Conservation (phyloP, 2,888 invertebrate genomes). For the Strigamia transsilvanica region DNA sequence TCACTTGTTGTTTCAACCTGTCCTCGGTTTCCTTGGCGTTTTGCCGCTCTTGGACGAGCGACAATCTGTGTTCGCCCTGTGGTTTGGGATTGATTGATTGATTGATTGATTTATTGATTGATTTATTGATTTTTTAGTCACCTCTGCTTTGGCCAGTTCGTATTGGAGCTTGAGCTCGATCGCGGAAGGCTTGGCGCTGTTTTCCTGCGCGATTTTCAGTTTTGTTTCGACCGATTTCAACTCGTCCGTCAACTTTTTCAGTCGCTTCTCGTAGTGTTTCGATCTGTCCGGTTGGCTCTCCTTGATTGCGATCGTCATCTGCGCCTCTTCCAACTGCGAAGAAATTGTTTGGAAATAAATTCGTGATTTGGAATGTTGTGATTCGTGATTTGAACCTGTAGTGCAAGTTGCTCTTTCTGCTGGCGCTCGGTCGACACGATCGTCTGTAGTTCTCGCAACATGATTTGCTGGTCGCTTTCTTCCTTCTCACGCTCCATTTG, state of each 20-base stretch:
- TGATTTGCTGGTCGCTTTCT: constrained; percentile 77
- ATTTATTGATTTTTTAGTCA: too few relatives aligned
- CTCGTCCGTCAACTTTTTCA: constrained; percentile 70
- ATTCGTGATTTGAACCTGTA: too few relatives aligned
- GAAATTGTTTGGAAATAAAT: neutral
- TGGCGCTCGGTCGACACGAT: constrained; percentile 78
- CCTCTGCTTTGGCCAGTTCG: constrained; percentile 77
- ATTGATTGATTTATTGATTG: too few relatives aligned
- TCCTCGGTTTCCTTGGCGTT: constrained; percentile 78
- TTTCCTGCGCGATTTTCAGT: constrained; percentile 73
- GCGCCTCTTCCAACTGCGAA: constrained; percentile 65
- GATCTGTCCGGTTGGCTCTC: constrained; percentile 57
- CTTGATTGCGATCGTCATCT: constrained; percentile 65
- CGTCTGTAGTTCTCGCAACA: constrained; percentile 82
- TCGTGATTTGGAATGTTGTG: too few relatives aligned
- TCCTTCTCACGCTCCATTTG: constrained; percentile 84
- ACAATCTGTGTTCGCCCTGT: constrained; percentile 71
- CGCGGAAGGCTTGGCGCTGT: constrained; percentile 71
- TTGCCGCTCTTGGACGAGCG: constrained; percentile 76
- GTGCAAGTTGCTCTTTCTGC: constrained; percentile 77
- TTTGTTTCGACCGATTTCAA: constrained; percentile 72
- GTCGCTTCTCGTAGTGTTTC: constrained; percentile 60
- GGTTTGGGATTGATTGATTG: too few relatives aligned
- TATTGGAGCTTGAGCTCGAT: constrained; percentile 74
- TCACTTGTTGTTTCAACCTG: constrained; percentile 73